These are phyloP conservation scores for Aproaerema taeniolella DNA, from an alignment of 2,888 invertebrate species.

Conservation along the genomic window DNA sequence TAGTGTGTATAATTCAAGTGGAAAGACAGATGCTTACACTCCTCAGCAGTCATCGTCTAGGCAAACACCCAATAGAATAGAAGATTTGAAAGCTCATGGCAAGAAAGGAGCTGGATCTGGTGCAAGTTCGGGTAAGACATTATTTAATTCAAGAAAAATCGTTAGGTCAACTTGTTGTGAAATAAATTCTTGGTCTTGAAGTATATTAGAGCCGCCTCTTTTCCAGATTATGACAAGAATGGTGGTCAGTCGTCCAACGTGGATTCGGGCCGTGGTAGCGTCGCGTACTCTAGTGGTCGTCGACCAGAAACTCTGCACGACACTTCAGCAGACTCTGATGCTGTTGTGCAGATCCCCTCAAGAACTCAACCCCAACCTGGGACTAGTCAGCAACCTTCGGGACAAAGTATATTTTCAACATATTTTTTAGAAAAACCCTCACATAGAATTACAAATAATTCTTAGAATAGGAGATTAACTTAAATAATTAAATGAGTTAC, in stretches of 20 bases:
- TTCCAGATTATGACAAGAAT: constrained; percentile 84
- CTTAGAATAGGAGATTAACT: too few relatives aligned
- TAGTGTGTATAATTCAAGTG: constrained; percentile 78
- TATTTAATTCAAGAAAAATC: too few relatives aligned
- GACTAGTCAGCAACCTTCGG: constrained; percentile 50
- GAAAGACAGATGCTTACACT: constrained; percentile 52
- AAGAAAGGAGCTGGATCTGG: constrained; percentile 76
- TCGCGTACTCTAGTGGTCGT: constrained; percentile 86
- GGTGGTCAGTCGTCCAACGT: constrained; percentile 86
- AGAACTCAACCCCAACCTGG: constrained; percentile 51
- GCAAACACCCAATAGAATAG: constrained; percentile 64
- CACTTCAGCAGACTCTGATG: constrained; percentile 79
- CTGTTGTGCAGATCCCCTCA: constrained; percentile 42
- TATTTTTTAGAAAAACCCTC: too few relatives aligned
- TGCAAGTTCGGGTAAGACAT: constrained; percentile 74
- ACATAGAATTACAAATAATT: too few relatives aligned
- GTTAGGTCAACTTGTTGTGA: too few relatives aligned
- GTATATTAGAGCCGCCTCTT: too few relatives aligned
- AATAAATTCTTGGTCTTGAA: too few relatives aligned
- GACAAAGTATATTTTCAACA: constrained; percentile 39
- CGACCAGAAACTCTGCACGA: constrained; percentile 75
- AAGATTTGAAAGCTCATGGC: constrained; percentile 65
- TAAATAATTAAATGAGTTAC: too few relatives aligned
- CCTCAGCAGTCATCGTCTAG: constrained; percentile 71
- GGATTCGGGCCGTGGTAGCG: constrained; percentile 88